phyloP scores from a whole-genome alignment of 2,113 vertebrate genomes.

The Gallinago undulata region DNA sequence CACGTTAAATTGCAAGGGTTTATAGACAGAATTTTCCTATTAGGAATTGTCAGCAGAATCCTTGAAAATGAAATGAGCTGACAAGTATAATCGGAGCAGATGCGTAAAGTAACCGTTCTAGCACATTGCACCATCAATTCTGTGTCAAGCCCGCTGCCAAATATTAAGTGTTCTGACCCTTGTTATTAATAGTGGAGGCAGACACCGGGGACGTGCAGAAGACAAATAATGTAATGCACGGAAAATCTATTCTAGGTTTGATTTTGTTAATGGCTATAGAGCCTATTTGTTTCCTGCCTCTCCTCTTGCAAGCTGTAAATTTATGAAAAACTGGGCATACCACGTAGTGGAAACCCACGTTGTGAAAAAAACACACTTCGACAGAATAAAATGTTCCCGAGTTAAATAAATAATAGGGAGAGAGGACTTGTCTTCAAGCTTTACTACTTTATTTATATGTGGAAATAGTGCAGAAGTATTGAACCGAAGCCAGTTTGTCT shows the following conservation, averaged over 20 bases:
- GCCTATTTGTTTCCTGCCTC: neutral
- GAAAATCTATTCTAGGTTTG: neutral
- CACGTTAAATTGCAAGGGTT: neutral
- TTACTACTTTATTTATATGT: neutral
- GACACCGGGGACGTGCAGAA: neutral
- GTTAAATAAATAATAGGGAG: neutral
- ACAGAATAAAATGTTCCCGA: neutral
- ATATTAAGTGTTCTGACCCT: constrained; percentile 66
- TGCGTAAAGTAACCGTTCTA: neutral
- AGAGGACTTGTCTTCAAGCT: neutral
- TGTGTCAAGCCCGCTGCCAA: constrained; percentile 26
- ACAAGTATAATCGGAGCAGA: neutral
- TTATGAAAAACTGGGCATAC: neutral
- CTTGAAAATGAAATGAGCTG: constrained; percentile 37
- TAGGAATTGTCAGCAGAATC: constrained; percentile 4
- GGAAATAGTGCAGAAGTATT: neutral
- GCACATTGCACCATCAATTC: constrained; percentile 29
- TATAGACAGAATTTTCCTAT: neutral
- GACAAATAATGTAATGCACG: neutral
- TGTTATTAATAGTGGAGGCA: constrained; percentile 48
- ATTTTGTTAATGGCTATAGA: neutral
- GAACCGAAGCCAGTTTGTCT: neutral
- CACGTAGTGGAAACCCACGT: neutral
- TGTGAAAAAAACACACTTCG: neutral
- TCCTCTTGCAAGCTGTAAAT: neutral